Evolutionary conservation across 2,113 vertebrate species (phyloP), one percentile per base, ranked within the genome.

Genomic region (Ondatra zibethicus): DNA sequence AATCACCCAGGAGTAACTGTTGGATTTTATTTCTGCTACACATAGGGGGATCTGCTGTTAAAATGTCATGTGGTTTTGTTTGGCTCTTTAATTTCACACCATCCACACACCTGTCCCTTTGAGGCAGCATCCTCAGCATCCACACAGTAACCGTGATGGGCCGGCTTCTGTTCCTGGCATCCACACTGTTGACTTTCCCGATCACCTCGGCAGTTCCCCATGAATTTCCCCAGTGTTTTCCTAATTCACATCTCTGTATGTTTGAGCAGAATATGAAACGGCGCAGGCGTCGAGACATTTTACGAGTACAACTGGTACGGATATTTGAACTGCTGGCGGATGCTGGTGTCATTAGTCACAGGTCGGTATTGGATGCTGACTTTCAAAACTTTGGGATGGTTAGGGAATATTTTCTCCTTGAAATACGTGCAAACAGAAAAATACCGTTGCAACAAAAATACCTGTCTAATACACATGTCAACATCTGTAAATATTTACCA

Each of bases 301-400:
- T 99, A 98, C 99, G 99, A 98, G 99, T 99, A 97, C 99, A 99
- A 68, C 99, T 99, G 98, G 99, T 99, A 98, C 99, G 99, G 98
- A 99, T 99, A 98, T 99, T 99, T 99, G 99, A 99, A 97, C 99
- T 99, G 98, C 98, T 99, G 98, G 99, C 99, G 94, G 99, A 99
- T 98, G 99, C 99, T 97, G 99, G 99, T 82, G 99, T 99, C 98
- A 98, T 99, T 98, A 99, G 99, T 99, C 99, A 99, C 98, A 99
- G 99, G 99, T 99, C 97, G 4, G 98, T 95, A 81, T 39, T 82
- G 39, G 33, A 70, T 55, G 85, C 77, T 65, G 86, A 47, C 47
- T 88, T 95, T 82, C 45, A 27, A 88, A 89, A 80, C 36, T 36
- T 47, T 42, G 23, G 70, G 45, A 72, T 77, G 21, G 91, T 75